These are phyloP conservation scores for Epinotia bilunana DNA, from an alignment of 2,888 invertebrate species.

Conservation along the genomic window DNA sequence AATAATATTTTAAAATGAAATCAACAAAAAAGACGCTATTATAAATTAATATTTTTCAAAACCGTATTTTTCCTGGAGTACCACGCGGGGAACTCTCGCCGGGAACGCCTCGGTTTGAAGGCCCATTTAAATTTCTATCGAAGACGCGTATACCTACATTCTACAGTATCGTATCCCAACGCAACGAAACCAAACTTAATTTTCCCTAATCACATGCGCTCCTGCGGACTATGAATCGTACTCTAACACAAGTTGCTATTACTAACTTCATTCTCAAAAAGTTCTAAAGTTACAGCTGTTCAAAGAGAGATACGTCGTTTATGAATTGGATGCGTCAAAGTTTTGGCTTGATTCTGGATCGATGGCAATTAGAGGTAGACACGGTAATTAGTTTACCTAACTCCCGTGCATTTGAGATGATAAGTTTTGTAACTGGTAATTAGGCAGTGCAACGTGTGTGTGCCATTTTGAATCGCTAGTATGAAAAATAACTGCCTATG, in stretches of 20 bases:
- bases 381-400: slow-evolving; percentile 25
- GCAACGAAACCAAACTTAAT: neutral
- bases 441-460: neutral
- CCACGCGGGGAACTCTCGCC: no score
- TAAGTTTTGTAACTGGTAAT: slow-evolving; percentile 3
- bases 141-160: no score
- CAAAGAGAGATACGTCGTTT: neutral
- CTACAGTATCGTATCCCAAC: neutral
- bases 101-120: no score
- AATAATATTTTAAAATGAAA: no score
- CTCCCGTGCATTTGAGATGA: slow-evolving; percentile 14
- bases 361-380: slow-evolving; percentile 29
- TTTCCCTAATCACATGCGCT: slow-evolving; percentile 5
- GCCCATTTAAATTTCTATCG: neutral
- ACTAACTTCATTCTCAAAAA: slow-evolving; percentile 2
- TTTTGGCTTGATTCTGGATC: slow-evolving; percentile 26
- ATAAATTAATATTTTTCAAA: no score
- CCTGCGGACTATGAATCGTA: neutral
- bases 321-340: neutral
- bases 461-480: neutral
- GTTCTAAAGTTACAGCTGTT: neutral
- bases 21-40: no score
- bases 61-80: no score
- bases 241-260: slow-evolving; percentile 20
- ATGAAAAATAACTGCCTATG: neutral